These are phyloP conservation scores for Drosophila kanekoi DNA, from an alignment of 2,888 invertebrate species.

Conservation along the genomic window DNA sequence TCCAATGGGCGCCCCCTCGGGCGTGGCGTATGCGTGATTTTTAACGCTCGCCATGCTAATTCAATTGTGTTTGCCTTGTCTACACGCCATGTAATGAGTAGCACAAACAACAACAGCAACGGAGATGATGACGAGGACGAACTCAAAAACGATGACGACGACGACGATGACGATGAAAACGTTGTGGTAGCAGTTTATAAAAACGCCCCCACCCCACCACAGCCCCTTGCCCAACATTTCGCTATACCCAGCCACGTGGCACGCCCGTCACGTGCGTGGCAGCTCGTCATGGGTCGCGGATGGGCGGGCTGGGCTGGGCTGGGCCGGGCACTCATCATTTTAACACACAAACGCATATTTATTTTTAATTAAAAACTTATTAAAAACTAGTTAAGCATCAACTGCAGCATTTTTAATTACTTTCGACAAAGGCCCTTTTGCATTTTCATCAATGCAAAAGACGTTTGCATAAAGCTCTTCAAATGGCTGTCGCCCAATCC, in stretches of 20 bases:
- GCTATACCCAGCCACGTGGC: constrained; percentile 51
- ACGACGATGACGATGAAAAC: constrained; percentile 27
- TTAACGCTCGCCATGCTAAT: constrained; percentile 75
- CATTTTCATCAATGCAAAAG: constrained; percentile 79
- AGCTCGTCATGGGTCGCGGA: constrained; percentile 15
- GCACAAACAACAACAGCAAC: constrained; percentile 65
- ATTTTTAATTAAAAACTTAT: constrained; percentile 81
- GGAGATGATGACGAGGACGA: constrained; percentile 55
- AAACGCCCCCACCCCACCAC: neutral
- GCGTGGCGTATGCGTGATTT: constrained; percentile 78
- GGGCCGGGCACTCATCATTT: constrained; percentile 66
- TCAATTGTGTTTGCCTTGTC: constrained; percentile 79
- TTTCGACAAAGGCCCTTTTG: constrained; percentile 68
- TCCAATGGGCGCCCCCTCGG: constrained; percentile 29
- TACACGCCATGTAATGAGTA: constrained; percentile 79
- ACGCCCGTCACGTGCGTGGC: constrained; percentile 58
- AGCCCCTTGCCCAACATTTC: neutral
- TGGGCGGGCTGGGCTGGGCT: neutral
- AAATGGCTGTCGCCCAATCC: constrained; percentile 37
- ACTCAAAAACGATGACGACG: constrained; percentile 38
- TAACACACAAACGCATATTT: constrained; percentile 80
- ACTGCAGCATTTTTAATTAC: constrained; percentile 80
- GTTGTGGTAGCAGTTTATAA: constrained; percentile 32
- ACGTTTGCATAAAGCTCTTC: constrained; percentile 76
- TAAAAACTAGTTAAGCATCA: constrained; percentile 81